Conservation (phyloP, 2,888 invertebrate genomes). For the Amorpha juglandis region DNA sequence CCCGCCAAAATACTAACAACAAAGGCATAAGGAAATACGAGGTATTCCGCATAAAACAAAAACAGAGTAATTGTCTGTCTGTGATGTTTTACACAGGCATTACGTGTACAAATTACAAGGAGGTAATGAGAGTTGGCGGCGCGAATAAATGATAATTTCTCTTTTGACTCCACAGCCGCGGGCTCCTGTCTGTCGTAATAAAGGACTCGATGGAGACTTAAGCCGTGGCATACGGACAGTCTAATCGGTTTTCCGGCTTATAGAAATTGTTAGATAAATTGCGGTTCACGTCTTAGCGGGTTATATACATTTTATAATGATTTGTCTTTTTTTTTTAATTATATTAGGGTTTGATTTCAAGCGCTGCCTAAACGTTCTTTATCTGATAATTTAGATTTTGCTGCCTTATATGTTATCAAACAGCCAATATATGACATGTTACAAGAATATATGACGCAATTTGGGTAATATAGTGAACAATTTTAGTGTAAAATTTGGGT, state of each 20-base stretch:
- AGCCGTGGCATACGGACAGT: not conserved
- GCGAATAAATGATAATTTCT: conserved; percentile 25
- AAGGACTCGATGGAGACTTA: not conserved
- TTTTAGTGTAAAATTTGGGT: too few relatives aligned
- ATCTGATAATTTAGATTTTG: too few relatives aligned
- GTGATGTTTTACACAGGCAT: conserved; percentile 23
- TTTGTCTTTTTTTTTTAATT: too few relatives aligned
- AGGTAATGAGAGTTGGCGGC: conserved; percentile 16
- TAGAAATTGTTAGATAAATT: not conserved
- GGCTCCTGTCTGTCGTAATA: not conserved
- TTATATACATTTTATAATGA: not conserved
- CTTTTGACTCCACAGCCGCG: not conserved
- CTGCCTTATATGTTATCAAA: too few relatives aligned
- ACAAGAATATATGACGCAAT: too few relatives aligned
- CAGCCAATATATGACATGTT: too few relatives aligned
- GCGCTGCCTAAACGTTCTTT: too few relatives aligned
- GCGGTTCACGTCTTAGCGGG: not conserved
- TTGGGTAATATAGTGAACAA: too few relatives aligned
- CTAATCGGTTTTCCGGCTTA: not conserved
- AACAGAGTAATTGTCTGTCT: conserved; percentile 1
- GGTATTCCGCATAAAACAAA: conserved; percentile 2
- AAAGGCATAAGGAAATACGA: conserved; percentile 5
- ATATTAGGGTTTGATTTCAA: too few relatives aligned
- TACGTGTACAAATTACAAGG: conserved; percentile 23
- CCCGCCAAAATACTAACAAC: not conserved